Base-by-base conservation (phyloP, 2,113 vertebrate species). In the Dromaius novaehollandiae region DNA sequence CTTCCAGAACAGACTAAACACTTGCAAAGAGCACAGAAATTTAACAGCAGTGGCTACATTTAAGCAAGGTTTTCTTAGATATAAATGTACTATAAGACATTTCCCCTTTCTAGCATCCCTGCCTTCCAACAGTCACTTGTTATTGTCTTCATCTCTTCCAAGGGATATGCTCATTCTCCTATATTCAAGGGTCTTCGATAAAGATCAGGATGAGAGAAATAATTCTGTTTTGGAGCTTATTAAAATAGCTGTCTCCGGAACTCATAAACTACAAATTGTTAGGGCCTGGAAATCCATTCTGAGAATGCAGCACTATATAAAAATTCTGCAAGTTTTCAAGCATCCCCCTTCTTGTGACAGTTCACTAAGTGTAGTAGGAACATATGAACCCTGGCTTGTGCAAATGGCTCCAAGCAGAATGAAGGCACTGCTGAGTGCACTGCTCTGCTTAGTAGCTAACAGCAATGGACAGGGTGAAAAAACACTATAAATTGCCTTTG, bases 401-500 rank as follows among this genome's bases (percentile, higher is more conserved):
- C 46, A 76, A 42, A 64, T 76, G 46, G 89, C 51, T 81, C 86
- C 61, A 90, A 51, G 55, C 30, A 86, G 82, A 94, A 95, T 20
- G 30, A 95, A 88, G 32, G 86, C 36, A 56, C 19, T 71, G 36
- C 34, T 70, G 55, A 88, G 15, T 30, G 30, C 40, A 70, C 65
- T 89, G 85, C 48, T 88, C 77, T 42, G 34, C 42, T 91, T n/a
- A 80, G 22, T 80, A 82, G 38, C 22, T 65, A 5, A 82, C 13
- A 13, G 79, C 81, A 89, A 86, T 28, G 84, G 68, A 74, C 16
- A 88, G 55, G 11, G 24, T 60, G 22, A 58, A 48, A 87, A 93
- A 96, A 88, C 58, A 86, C 60, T 92, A 75, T 83, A 95, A 89
- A 71, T 22, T 75, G 36, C 19, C 55, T 92, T 80, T 83, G 44